Evolutionary conservation across 1,140 invertebrate species (phyloP).

Genomic region (Stegodyphus mimosarum): DNA sequence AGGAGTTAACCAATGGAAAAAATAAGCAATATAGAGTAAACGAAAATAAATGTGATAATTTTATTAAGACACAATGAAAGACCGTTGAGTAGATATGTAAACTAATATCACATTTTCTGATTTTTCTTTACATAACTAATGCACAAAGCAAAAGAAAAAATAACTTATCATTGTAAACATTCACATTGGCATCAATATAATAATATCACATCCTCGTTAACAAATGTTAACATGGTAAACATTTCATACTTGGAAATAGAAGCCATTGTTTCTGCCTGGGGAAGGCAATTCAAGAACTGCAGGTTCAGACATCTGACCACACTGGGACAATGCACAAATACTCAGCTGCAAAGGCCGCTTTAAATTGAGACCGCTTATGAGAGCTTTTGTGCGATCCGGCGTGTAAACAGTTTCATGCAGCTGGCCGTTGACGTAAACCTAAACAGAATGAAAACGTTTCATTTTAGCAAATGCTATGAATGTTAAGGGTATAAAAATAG

Average conservation of each 20-base stretch:
- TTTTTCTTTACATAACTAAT: background rate
- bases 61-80: background rate
- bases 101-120: background rate
- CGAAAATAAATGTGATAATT: background rate
- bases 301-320: constrained; percentile 56
- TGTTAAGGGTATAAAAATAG: too few species aligned
- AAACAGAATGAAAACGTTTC: background rate
- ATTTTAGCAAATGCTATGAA: background rate
- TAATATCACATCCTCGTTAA: background rate
- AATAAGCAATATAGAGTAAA: too few species aligned
- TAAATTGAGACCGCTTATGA: constrained; percentile 43
- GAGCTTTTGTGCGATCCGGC: constrained; percentile 49
- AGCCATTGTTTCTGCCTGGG: background rate
- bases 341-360: constrained; percentile 30
- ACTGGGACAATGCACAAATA: constrained; percentile 35
- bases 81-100: background rate
- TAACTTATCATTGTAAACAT: background rate
- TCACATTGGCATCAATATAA: background rate
- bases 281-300: constrained; percentile 17
- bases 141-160: background rate
- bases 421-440: constrained; percentile 41
- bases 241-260: constrained; percentile 10
- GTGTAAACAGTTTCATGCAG: constrained; percentile 47
- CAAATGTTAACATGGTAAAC: background rate
- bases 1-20: too few species aligned